These are phyloP conservation scores for Mormyrus lacerda DNA, from an alignment of 2,113 vertebrate genomes.

Conservation along the genomic window DNA sequence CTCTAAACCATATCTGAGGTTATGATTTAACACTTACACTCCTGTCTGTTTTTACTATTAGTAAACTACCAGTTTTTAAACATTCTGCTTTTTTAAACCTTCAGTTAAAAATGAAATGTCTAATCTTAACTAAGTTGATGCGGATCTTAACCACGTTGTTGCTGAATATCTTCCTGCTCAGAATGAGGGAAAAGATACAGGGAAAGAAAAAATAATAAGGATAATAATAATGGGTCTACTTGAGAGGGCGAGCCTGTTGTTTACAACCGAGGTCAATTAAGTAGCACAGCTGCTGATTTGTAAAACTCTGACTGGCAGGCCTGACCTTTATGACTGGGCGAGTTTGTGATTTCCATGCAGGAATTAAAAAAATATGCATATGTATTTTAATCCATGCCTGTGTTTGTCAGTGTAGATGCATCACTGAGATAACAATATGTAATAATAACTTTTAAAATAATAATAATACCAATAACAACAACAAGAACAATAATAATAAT, in stretches of 20 bases:
- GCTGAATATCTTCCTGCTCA: background rate
- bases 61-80: background rate
- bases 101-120: background rate
- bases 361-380: conserved; percentile 14
- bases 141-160: background rate
- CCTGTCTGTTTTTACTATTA: background rate
- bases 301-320: conserved; percentile 47
- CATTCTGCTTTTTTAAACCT: too few species aligned
- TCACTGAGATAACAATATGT: background rate
- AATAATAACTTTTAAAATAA: background rate
- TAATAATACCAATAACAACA: background rate
- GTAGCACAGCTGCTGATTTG: conserved; percentile 42
- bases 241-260: conserved; percentile 18
- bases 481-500: background rate
- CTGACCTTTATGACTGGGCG: conserved; percentile 41
- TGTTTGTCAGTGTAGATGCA: conserved; percentile 8
- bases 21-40: background rate
- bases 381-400: conserved; percentile 42
- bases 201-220: background rate
- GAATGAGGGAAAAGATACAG: background rate
- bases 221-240: conserved; percentile 25
- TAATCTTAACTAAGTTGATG: background rate
- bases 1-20: background rate
- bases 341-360: conserved; percentile 35
- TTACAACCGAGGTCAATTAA: conserved; percentile 38